Evolutionary conservation across 2,797 vertebrate species (phyloP), one percentile per base, ranked within the genome.

Genomic region (Pteronotus mesoamericanus): DNA sequence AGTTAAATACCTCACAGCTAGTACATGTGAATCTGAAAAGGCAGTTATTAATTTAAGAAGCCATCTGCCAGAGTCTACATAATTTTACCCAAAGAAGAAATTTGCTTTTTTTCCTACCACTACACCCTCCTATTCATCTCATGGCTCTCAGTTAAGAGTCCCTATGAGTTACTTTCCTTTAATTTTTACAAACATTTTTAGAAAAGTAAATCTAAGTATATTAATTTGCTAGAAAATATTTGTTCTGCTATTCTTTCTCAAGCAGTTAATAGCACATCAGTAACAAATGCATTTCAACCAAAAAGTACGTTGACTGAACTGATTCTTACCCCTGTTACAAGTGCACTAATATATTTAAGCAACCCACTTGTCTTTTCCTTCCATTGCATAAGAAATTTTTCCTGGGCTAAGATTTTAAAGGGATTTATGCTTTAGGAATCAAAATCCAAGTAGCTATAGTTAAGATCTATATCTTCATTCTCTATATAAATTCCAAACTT

Each of bases 131-230:
- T 46, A 39, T 53, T 34, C 10, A 44, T 66, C 51, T 37, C 32
- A 59, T 26, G 74, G 6, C 24, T 92, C 71, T 94, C 46, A 26
- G 69, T 75, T 66, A 19, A 42, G 42, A 96, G 55, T 75, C 5
- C 11, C 74, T 68, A 26, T 51, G 29, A 94, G 55, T 59, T 84
- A 10, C 14, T 83, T 79, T 85, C 22, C 39, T 91, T 39, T 94
- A n/a, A 55, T 26, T 89, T 94, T 86, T 69, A 34, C 24, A 94
- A 93, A 85, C 9, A 94, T 32, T 74, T 86, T 34, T 82, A 86
- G 51, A 21, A 90, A 93, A 26, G 32, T 80, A 59, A 59, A 96
- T 88, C 39, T 80, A 69, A 93, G 8, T 19, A 37, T 11, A 94
- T 16, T 75, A 4, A 5, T 87, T 89, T 51, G 3, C n/a, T 89